phyloP scores from a whole-genome alignment of 2,888 invertebrate genomes.

The Hylaea fasciaria region DNA sequence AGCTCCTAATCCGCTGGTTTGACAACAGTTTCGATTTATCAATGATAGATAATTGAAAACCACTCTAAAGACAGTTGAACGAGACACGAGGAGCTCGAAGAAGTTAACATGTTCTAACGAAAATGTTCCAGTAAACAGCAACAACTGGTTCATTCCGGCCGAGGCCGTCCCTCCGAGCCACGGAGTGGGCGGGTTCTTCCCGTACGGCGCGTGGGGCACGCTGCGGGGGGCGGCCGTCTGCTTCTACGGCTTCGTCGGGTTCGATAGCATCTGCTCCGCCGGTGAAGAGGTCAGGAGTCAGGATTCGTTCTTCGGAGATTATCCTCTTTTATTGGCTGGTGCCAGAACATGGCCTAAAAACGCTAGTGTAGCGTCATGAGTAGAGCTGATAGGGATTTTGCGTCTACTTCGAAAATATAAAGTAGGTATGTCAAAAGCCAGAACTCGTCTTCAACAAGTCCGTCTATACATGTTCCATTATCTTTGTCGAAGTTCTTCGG shows the following conservation, averaged over 20 bases:
- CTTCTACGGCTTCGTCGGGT: slow-evolving; percentile 97
- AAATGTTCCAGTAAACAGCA: slow-evolving; percentile 72
- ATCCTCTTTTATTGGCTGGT: too few species aligned
- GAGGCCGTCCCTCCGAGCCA: slow-evolving; percentile 64
- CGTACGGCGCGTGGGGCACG: slow-evolving; percentile 93
- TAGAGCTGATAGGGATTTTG: too few species aligned
- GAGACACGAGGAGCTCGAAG: too few species aligned
- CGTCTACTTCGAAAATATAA: too few species aligned
- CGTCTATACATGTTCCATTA: too few species aligned
- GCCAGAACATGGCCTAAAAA: neutral
- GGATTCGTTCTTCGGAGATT: neutral
- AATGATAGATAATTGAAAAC: too few species aligned
- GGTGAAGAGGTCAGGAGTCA: slow-evolving; percentile 91
- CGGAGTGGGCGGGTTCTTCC: slow-evolving; percentile 95
- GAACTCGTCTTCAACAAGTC: too few species aligned
- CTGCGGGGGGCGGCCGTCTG: slow-evolving; percentile 92
- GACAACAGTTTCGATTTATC: too few species aligned
- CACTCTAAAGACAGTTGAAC: too few species aligned
- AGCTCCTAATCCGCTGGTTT: too few species aligned
- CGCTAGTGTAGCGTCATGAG: neutral
- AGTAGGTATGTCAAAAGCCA: too few species aligned
- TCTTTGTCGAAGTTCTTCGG: too few species aligned
- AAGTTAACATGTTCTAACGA: neutral
- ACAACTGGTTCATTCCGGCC: slow-evolving; percentile 82
- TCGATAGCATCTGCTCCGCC: slow-evolving; percentile 93